Conservation (phyloP, 2,797 vertebrate species). For the Sebastes miniatus region DNA sequence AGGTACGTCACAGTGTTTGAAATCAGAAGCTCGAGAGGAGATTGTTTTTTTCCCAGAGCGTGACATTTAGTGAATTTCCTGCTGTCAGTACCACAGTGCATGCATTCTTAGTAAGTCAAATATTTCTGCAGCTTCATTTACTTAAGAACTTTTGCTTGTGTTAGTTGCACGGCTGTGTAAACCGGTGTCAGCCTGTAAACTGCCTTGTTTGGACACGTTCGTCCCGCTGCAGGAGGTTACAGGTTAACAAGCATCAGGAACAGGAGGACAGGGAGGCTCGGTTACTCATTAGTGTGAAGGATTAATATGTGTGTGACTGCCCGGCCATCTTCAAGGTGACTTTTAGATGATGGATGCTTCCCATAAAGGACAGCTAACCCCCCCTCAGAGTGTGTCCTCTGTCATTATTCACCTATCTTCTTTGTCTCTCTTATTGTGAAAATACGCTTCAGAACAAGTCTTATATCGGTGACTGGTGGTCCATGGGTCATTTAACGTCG, state of each 20-base stretch:
- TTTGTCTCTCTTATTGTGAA: not conserved
- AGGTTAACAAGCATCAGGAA: conserved; percentile 60
- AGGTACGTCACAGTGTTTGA: conserved; percentile 66
- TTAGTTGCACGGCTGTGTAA: conserved; percentile 23
- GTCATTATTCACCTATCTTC: not conserved
- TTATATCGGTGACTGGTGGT: not conserved
- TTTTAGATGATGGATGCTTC: conserved; percentile 45
- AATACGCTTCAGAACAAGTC: not conserved
- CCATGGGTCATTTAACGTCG: not conserved
- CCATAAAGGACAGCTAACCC: not conserved
- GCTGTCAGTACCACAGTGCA: not conserved
- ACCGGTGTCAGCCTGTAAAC: conserved; percentile 37
- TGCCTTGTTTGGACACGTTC: conserved; percentile 61
- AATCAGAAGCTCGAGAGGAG: not conserved
- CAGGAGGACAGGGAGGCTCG: conserved; percentile 11
- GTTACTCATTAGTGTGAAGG: conserved; percentile 48
- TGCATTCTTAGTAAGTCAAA: not conserved
- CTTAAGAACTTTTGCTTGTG: not conserved
- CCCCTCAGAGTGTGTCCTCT: not conserved
- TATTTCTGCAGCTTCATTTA: conserved; percentile 1
- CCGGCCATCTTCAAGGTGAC: conserved; percentile 50
- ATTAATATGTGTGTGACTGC: not conserved
- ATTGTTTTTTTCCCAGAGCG: not conserved
- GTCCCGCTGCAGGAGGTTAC: conserved; percentile 51
- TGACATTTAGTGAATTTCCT: conserved; percentile 26